Percentiles rank a stretch among this genome's conserved stretches.
phyloP scores from a whole-genome alignment of 2,888 invertebrate species.

The Parascotia fuliginaria region DNA sequence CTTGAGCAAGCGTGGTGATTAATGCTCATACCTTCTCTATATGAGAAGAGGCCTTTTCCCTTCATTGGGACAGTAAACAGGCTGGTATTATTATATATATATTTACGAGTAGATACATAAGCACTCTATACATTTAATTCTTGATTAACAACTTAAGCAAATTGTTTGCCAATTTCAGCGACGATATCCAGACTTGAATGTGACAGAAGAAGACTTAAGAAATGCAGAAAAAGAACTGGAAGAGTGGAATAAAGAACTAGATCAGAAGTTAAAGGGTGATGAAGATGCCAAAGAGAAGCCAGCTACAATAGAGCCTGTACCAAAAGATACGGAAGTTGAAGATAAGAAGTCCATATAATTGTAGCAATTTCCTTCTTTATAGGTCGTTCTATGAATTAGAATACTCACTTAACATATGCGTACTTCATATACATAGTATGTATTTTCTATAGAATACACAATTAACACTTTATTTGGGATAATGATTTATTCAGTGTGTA shows the following conservation, averaged over 20 bases:
- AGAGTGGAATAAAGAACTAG: conserved; percentile 61
- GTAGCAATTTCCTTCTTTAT: not conserved
- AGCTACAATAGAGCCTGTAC: conserved; percentile 16
- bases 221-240: conserved; percentile 73
- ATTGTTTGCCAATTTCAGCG: conserved; percentile 53
- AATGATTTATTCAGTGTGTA: too few relatives aligned
- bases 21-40: too few relatives aligned
- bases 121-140: too few relatives aligned
- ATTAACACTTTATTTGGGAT: not conserved
- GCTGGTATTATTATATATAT: too few relatives aligned
- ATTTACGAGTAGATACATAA: too few relatives aligned
- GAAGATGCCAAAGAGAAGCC: conserved; percentile 1
- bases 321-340: conserved; percentile 14
- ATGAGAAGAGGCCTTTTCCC: too few relatives aligned
- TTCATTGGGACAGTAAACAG: too few relatives aligned
- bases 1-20: too few relatives aligned
- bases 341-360: conserved; percentile 66
- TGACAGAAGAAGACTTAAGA: conserved; percentile 77
- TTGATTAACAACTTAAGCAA: not conserved
- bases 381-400: conserved; percentile 1
- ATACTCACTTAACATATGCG: too few relatives aligned
- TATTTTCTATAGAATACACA: not conserved
- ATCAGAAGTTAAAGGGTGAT: conserved; percentile 43
- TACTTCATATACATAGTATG: too few relatives aligned
- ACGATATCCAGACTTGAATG: conserved; percentile 73